Conservation (phyloP, 2,113 vertebrate genomes). For the Andinoacara biseriatus region DNA sequence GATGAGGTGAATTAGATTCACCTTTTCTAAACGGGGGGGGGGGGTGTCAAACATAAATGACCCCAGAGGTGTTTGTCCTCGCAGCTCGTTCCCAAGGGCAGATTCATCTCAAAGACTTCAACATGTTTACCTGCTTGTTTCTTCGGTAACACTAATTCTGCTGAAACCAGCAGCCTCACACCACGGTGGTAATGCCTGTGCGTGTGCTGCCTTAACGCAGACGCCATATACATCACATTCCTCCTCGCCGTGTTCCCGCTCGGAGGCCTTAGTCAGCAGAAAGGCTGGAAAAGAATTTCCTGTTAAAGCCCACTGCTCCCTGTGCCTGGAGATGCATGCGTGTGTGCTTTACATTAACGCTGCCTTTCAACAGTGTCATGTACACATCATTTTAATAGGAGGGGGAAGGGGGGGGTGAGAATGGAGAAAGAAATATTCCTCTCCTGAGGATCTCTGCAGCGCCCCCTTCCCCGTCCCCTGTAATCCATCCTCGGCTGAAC, state of each 20-base stretch:
- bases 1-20: not conserved
- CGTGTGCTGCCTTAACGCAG: constrained; percentile 54
- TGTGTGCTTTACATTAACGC: constrained; percentile 56
- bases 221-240: constrained; percentile 67
- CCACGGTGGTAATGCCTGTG: constrained; percentile 40
- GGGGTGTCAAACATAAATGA: not conserved
- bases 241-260: constrained; percentile 63
- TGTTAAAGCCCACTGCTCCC: constrained; percentile 71
- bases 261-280: constrained; percentile 75
- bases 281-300: constrained; percentile 79
- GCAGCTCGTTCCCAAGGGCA: not conserved
- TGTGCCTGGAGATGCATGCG: constrained; percentile 23
- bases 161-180: not conserved
- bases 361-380: constrained; percentile 47
- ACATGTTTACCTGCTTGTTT: constrained; percentile 9
- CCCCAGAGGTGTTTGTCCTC: not conserved
- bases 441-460: constrained; percentile 42
- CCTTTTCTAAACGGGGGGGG: not conserved
- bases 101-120: not conserved
- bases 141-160: not conserved
- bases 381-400: constrained; percentile 51
- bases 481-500: constrained; percentile 53
- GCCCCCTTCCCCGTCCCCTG: not conserved
- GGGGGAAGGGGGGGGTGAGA: constrained; percentile 19
- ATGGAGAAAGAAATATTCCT: constrained; percentile 27